Evolutionary conservation across 2,888 invertebrate species (phyloP), one percentile per base, ranked within the genome.

Genomic region (Erpobdella octoculata): DNA sequence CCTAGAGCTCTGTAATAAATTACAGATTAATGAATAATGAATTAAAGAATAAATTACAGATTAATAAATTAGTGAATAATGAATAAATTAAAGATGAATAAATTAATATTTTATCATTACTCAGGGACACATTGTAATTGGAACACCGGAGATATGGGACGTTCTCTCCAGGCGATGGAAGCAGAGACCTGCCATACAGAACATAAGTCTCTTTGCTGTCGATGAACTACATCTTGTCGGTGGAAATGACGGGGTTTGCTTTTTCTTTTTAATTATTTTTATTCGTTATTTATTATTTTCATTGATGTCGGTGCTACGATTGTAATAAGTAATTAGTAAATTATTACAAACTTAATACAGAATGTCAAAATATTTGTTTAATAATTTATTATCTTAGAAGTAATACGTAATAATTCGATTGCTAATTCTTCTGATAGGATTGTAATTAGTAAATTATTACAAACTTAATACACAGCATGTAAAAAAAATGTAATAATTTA

Each of bases 61-160:
- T n/a, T n/a, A n/a, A n/a, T n/a, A n/a, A n/a, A n/a, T n/a, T n/a
- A n/a, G n/a, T n/a, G n/a, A n/a, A n/a, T n/a, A n/a, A n/a, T n/a
- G n/a, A n/a, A n/a, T n/a, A n/a, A n/a, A n/a, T n/a, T n/a, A n/a
- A n/a, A n/a, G n/a, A n/a, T 4, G 18, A 18, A 25, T 61, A 31
- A 3, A 28, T 61, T 21, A 61, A 28, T 46, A 46, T 5, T 46
- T n/a, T n/a, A n/a, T n/a, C n/a, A 41, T 15, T n/a, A 12, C 38
- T 2, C 36, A 73, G 70, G 74, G 74, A 35, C 71, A 74, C 67
- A 62, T 74, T 35, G 53, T 98, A 59, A 89, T 99, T 74, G 91
- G 93, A 4, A 97, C 96, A 0, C 95, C 96, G 0, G 96, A 97
- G 80, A 94, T 95, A 79, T 99, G 98, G 98, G 98, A 99, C 82